Evolutionary conservation across 2,797 vertebrate genomes (phyloP), one percentile per base, ranked within the genome.

Genomic region (Cheirogaleus major): DNA sequence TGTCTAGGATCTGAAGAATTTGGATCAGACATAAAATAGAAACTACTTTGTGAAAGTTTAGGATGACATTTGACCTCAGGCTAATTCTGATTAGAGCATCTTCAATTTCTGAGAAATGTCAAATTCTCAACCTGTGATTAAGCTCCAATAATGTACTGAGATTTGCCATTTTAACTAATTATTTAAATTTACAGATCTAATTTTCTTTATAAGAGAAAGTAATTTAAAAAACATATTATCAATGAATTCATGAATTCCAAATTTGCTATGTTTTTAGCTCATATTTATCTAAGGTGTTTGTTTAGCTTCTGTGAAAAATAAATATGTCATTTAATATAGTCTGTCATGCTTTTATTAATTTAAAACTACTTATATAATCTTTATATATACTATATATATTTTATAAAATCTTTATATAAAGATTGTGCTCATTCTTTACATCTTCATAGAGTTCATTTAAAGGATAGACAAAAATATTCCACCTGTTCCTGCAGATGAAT

Each of bases 251-350:
- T n/a, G n/a, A n/a, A n/a, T n/a, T n/a, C n/a, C n/a, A n/a, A 93
- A 81, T 89, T 52, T 91, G 7, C 70, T 90, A n/a, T n/a, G 65
- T 27, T n/a, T 78, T 96, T 85, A 86, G 32, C 78, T 43, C 14
- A 83, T 79, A 45, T 81, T 95, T 43, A 93, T 97, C 85, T 50
- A 85, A 87, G 45, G 89, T 96, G 67, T 93, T 63, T 59, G 15
- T n/a, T 92, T 67, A 96, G 25, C 63, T 92, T 63, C 12, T 38
- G 93, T 59, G 70, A 79, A 93, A 97, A 96, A 87, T 52, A 97
- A 97, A 95, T 92, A 63, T 65, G 80, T 95, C 87, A 85, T 92
- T 87, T 97, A 88, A 93, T 93, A 59, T 70, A 95, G 87, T 94
- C 93, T 86, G 96, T 97, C 93, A 95, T 2, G 4, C 59, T 61